Evolutionary conservation across 2,888 invertebrate species (phyloP).

Genomic region (Drosophila pseudotalamancana): DNA sequence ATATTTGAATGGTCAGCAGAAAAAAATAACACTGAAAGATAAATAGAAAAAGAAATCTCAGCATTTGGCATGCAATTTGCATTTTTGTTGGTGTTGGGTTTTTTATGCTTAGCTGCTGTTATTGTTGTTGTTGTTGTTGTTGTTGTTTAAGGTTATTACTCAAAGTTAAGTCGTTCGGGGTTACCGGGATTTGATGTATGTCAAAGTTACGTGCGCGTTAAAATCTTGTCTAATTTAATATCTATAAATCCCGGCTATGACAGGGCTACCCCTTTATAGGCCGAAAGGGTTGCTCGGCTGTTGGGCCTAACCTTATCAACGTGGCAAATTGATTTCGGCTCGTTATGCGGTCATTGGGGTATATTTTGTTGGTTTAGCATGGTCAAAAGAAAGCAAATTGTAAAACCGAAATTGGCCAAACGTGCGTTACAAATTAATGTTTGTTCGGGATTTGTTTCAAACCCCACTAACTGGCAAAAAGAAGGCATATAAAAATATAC

Average conservation of each 20-base stretch:
- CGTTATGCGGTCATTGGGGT: slow-evolving; percentile 80
- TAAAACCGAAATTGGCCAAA: slow-evolving; percentile 77
- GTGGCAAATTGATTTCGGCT: slow-evolving; percentile 78
- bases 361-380: slow-evolving; percentile 66
- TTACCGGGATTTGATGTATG: slow-evolving; percentile 69
- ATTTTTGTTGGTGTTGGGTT: slow-evolving; percentile 38
- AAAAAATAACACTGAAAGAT: slow-evolving; percentile 18
- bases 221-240: slow-evolving; percentile 76
- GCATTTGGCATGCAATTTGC: slow-evolving; percentile 71
- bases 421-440: slow-evolving; percentile 82
- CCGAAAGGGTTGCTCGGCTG: slow-evolving; percentile 34
- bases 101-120: background rate
- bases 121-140: background rate
- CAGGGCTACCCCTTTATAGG: slow-evolving; percentile 33
- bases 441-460: slow-evolving; percentile 75
- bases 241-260: slow-evolving; percentile 73
- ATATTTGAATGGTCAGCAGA: slow-evolving; percentile 61
- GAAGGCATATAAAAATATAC: background rate
- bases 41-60: slow-evolving; percentile 43
- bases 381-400: slow-evolving; percentile 69
- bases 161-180: slow-evolving; percentile 59
- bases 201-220: slow-evolving; percentile 74
- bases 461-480: slow-evolving; percentile 33
- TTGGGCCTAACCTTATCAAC: slow-evolving; percentile 69
- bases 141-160: slow-evolving; percentile 37